A percentile compares a stretch with the other conserved stretches of the same genome.
These are phyloP conservation scores for Gymnoscopelus microlampas DNA, from an alignment of 2,797 vertebrate genomes.

Conservation along the genomic window DNA sequence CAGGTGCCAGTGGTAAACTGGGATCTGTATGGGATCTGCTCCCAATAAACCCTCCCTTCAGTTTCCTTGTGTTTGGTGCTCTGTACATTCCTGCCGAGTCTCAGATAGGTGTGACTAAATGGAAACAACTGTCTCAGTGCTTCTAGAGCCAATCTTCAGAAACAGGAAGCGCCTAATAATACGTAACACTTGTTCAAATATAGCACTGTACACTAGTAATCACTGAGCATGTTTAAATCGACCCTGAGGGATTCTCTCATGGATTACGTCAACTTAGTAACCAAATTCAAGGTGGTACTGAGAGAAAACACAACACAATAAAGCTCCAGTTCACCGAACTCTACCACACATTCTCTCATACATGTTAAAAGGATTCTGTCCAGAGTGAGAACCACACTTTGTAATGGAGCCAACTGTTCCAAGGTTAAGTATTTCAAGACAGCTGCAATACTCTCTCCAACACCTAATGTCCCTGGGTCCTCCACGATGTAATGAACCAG, in stretches of 20 bases:
- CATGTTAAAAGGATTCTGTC: constrained; percentile 42
- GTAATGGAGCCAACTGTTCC: no score
- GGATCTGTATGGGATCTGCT: constrained; percentile 11
- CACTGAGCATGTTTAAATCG: no score
- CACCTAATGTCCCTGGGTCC: neutral
- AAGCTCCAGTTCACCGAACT: constrained; percentile 18
- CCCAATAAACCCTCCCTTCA: constrained; percentile 23
- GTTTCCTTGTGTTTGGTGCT: constrained; percentile 29
- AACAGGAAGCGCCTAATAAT: constrained; percentile 10
- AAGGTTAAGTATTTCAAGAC: constrained; percentile 4
- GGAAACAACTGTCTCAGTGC: constrained; percentile 39
- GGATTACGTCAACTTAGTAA: constrained; percentile 21
- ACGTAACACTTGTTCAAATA: neutral
- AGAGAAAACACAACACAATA: constrained; percentile 18
- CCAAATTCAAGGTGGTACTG: no score
- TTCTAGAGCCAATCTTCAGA: constrained; percentile 17
- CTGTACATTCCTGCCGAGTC: constrained; percentile 34
- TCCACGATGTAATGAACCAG: constrained; percentile 2
- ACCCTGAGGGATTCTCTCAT: constrained; percentile 13
- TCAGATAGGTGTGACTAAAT: constrained; percentile 41
- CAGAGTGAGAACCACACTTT: constrained; percentile 3
- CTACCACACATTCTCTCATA: constrained; percentile 37
- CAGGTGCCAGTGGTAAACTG: constrained; percentile 8
- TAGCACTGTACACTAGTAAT: neutral
- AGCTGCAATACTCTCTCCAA: constrained; percentile 4